Conservation (phyloP, 2,113 vertebrate genomes). For the Oncorhynchus keta region DNA sequence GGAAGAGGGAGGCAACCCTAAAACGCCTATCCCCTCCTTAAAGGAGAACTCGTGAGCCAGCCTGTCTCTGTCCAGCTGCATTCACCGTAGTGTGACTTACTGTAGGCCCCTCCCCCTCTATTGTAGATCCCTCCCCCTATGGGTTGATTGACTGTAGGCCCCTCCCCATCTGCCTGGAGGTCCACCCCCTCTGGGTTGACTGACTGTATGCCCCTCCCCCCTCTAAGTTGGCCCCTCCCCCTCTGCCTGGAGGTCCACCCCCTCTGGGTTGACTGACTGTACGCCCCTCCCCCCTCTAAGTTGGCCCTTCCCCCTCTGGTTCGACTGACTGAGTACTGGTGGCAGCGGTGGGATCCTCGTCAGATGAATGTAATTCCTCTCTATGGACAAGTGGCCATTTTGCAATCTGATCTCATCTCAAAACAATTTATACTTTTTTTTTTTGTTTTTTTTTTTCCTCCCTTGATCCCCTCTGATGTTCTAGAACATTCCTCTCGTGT, state of each 20-base stretch:
- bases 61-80: constrained; percentile 85
- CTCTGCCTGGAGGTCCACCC: too few species aligned
- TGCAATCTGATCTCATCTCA: constrained; percentile 68
- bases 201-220: constrained; percentile 80
- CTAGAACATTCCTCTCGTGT: constrained; percentile 41
- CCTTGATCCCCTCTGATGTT: not conserved
- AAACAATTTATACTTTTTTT: constrained; percentile 15
- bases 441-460: too few species aligned
- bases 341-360: constrained; percentile 74
- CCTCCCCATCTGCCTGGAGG: constrained; percentile 63
- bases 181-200: constrained; percentile 44
- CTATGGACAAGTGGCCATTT: constrained; percentile 67
- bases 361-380: constrained; percentile 96
- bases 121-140: constrained; percentile 73
- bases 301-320: constrained; percentile 23
- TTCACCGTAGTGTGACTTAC: constrained; percentile 97
- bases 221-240: constrained; percentile 60
- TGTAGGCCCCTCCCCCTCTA: constrained; percentile 72
- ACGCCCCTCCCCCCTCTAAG: constrained; percentile 81
- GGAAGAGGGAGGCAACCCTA: constrained; percentile 12
- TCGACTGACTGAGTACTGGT: constrained; percentile 55
- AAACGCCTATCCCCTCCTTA: constrained; percentile 49
- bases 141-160: constrained; percentile 77
- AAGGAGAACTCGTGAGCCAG: constrained; percentile 47
- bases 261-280: constrained; percentile 34